Conservation (phyloP, 2,888 invertebrate genomes). For the Drosophila borborema region DNA sequence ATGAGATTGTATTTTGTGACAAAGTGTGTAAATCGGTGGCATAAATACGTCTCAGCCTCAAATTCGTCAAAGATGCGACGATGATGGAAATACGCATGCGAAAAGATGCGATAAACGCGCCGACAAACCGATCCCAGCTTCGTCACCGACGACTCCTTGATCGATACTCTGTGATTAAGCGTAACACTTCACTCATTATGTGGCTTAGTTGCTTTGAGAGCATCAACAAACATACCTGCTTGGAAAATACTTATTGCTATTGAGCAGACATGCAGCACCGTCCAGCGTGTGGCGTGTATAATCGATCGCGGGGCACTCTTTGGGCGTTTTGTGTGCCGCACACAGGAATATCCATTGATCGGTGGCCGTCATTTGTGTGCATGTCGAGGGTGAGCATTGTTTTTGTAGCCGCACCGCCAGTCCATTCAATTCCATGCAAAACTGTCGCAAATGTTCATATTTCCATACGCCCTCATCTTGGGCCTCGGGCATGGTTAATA, state of each 20-base stretch:
- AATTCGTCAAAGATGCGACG: slow-evolving; percentile 98
- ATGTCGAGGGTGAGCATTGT: slow-evolving; percentile 98
- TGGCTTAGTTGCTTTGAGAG: slow-evolving; percentile 25
- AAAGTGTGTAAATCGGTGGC: slow-evolving; percentile 98
- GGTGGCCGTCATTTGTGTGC: slow-evolving; percentile 99
- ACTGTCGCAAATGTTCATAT: slow-evolving; percentile 99
- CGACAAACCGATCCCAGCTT: slow-evolving; percentile 99
- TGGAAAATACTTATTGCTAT: slow-evolving; percentile 99
- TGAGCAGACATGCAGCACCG: slow-evolving; percentile 98
- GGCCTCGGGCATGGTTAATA: slow-evolving; percentile 97
- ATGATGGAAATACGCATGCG: slow-evolving; percentile 99
- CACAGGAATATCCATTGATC: slow-evolving; percentile 99
- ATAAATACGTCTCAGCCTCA: slow-evolving; percentile 97
- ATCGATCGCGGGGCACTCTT: slow-evolving; percentile 99
- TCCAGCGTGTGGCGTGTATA: slow-evolving; percentile 99
- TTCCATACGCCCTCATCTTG: slow-evolving; percentile 99
- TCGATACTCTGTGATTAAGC: slow-evolving; percentile 92
- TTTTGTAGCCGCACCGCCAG: slow-evolving; percentile 97
- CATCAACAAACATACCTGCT: slow-evolving; percentile 90
- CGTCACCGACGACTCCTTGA: slow-evolving; percentile 99
- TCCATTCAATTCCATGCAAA: slow-evolving; percentile 99
- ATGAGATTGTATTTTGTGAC: slow-evolving; percentile 99
- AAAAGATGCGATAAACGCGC: slow-evolving; percentile 99
- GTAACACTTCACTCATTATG: slow-evolving; percentile 53
- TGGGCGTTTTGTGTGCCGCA: slow-evolving; percentile 99